Evolutionary conservation across 2,888 invertebrate genomes (phyloP).

Genomic region (Andrena fulva): DNA sequence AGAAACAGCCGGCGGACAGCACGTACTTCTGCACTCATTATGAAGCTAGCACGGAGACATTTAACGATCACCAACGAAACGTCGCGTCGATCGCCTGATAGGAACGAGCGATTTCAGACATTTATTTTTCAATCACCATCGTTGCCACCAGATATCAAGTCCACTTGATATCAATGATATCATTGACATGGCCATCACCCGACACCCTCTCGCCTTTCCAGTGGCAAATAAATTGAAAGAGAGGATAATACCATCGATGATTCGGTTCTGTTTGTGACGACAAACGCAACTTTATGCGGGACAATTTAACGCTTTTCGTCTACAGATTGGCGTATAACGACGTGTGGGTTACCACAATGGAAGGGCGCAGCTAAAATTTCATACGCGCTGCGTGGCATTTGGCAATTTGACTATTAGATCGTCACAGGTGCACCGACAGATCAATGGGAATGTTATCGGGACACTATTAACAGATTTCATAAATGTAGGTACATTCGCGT

Average conservation of each 20-base stretch:
- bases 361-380: slow-evolving; percentile 36
- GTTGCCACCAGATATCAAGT: slow-evolving; percentile 16
- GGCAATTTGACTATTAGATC: slow-evolving; percentile 46
- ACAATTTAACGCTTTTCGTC: slow-evolving; percentile 26
- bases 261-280: background rate
- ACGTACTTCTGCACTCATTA: slow-evolving; percentile 81
- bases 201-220: no score
- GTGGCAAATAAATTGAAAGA: no score
- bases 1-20: slow-evolving; percentile 60
- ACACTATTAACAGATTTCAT: slow-evolving; percentile 34
- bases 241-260: background rate
- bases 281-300: background rate
- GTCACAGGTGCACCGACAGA: slow-evolving; percentile 22
- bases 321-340: slow-evolving; percentile 29
- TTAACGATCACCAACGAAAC: slow-evolving; percentile 72
- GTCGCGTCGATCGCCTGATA: slow-evolving; percentile 64
- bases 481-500: slow-evolving; percentile 31
- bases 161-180: no score
- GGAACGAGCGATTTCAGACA: slow-evolving; percentile 17
- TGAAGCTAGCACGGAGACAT: slow-evolving; percentile 72
- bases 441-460: slow-evolving; percentile 46
- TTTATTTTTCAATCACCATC: slow-evolving; percentile 22
- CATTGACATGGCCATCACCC: no score
- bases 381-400: slow-evolving; percentile 36
- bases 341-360: slow-evolving; percentile 11